Base-by-base conservation (phyloP, 2,797 vertebrate species). In the Lepus townsendii region DNA sequence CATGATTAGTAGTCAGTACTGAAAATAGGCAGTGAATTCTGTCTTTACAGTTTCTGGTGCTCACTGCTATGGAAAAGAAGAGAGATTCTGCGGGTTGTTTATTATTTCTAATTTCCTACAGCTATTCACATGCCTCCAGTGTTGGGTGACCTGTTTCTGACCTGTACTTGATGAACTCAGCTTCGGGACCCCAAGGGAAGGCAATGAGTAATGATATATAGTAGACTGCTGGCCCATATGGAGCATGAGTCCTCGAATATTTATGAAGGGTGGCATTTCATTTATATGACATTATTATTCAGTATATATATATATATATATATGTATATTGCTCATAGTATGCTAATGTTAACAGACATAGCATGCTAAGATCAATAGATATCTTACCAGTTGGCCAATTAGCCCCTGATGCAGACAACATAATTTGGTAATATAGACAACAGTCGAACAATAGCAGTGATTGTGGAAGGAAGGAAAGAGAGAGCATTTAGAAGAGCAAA, bases 181-280 rank as follows among this genome's bases (percentile, higher is more conserved):
- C 60, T 95, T 87, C 85, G 82, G 27, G 65, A 24, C n/a, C 91
- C 69, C 65, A 78, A 68, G 93, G 92, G 95, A 87, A 78, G 88
- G 62, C 89, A 96, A 76, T 96, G 90, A 95, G 66, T 96, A 94
- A 96, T 93, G 91, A 88, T 35, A 62, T 71, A 30, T 87, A 90
- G 80, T 87, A 63, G 52, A 91, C 66, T 93, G 82, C 32, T 97
- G 84, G 95, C 83, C 90, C 60, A 73, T 72, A 75, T 3, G 26
- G 87, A 91, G 54, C 27, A 0, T 38, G 32, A 30, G 63, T 92
- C 93, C 93, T 97, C 83, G 93, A 95, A 90, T 95, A 95, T 96
- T 94, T 96, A 96, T 96, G 90, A 96, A 94, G 69, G 66, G 75
- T 93, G 93, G 50, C 62, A 88, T 95, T 96, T 95, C 65, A 60